Evolutionary conservation across 1,140 invertebrate species (phyloP).

Genomic region (Eriosoma lanigerum): DNA sequence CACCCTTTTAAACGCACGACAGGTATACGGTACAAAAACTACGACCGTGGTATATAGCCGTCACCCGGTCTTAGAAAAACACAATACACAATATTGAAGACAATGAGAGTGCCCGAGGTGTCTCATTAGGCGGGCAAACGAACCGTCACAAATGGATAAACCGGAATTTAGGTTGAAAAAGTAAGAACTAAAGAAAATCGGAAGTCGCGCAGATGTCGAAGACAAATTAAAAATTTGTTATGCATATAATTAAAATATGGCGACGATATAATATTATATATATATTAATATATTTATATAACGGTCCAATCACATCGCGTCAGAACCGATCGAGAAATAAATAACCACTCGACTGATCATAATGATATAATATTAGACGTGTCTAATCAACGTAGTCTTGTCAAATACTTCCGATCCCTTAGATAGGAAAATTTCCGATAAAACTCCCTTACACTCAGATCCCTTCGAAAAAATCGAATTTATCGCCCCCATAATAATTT

Average conservation of each 20-base stretch:
- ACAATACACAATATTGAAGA: not conserved
- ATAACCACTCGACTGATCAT: slow-evolving; percentile 11
- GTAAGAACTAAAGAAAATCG: slow-evolving; percentile 46
- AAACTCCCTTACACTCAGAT: not conserved
- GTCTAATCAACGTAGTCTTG: not conserved
- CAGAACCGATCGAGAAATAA: slow-evolving; percentile 1
- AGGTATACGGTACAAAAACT: no score
- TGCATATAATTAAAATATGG: slow-evolving; percentile 28
- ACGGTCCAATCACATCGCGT: not conserved
- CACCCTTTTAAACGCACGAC: not conserved
- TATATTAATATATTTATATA: not conserved
- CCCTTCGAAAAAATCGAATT: not conserved
- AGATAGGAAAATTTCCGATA: slow-evolving; percentile 5
- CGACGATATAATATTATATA: not conserved
- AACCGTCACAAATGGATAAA: slow-evolving; percentile 36
- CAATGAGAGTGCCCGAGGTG: slow-evolving; percentile 18
- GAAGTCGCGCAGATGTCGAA: slow-evolving; percentile 38
- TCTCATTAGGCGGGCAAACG: slow-evolving; percentile 33
- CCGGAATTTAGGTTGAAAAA: slow-evolving; percentile 43
- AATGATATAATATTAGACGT: no score
- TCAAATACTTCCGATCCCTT: not conserved
- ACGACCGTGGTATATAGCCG: not conserved
- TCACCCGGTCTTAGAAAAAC: not conserved
- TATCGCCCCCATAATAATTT: not conserved
- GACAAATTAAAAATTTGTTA: slow-evolving; percentile 38